Conservation (phyloP, 1,140 invertebrate genomes). For the Cheumatopsyche charites region DNA sequence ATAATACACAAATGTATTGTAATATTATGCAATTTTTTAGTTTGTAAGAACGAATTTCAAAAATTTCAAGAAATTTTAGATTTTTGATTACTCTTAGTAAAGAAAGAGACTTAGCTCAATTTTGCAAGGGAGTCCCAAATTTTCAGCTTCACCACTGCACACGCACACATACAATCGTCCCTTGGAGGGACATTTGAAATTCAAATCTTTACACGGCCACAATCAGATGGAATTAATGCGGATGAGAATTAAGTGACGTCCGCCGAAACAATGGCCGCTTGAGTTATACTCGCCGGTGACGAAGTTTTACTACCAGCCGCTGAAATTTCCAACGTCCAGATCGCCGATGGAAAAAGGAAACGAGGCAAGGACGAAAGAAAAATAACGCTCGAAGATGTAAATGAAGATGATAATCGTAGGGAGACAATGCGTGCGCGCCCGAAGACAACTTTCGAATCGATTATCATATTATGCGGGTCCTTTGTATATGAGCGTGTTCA, state of each 20-base stretch:
- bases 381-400: background rate
- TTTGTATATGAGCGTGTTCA: no score
- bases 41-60: no score
- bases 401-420: background rate
- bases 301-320: background rate
- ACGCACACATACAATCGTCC: background rate
- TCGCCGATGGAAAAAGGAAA: background rate
- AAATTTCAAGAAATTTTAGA: no score
- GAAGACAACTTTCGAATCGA: slow-evolving; percentile 10
- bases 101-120: no score
- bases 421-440: background rate
- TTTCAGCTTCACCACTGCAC: no score
- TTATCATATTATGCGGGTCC: slow-evolving; percentile 1
- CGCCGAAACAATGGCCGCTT: slow-evolving; percentile 29
- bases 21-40: no score
- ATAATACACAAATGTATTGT: no score
- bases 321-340: background rate
- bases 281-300: slow-evolving; percentile 18
- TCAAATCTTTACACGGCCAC: slow-evolving; percentile 36
- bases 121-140: no score
- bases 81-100: no score
- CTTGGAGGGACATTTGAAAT: slow-evolving; percentile 32
- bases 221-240: slow-evolving; percentile 45
- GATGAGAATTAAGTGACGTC: slow-evolving; percentile 44
- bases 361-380: background rate